Conservation (phyloP, 2,797 vertebrate species). For the Pseudomugil tenellus region DNA sequence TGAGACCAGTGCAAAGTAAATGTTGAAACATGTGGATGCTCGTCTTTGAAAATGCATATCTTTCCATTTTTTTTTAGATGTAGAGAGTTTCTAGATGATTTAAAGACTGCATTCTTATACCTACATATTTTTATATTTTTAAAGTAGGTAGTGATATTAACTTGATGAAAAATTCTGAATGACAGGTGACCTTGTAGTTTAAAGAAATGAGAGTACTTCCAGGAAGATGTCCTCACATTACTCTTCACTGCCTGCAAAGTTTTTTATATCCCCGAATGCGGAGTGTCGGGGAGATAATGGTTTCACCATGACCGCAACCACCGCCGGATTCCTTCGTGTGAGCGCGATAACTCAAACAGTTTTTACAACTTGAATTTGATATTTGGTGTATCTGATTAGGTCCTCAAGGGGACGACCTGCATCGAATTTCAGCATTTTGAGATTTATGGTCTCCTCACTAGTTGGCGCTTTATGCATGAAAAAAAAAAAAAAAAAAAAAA, state of each 20-base stretch:
- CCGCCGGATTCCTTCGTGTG: too few species aligned
- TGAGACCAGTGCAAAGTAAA: conserved; percentile 34
- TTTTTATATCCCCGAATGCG: too few species aligned
- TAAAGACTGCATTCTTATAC: conserved; percentile 4
- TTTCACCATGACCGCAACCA: too few species aligned
- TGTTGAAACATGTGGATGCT: conserved; percentile 35
- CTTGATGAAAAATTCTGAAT: conserved; percentile 37
- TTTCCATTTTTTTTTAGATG: background rate
- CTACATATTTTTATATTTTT: background rate
- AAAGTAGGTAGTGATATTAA: conserved; percentile 18
- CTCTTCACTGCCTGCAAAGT: too few species aligned
- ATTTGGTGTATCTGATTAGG: too few species aligned
- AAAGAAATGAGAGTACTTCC: conserved; percentile 9
- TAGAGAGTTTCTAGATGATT: background rate
- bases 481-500: too few species aligned
- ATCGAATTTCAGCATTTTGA: too few species aligned
- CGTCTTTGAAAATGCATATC: conserved; percentile 9
- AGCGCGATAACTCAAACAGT: too few species aligned
- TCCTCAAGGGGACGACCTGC: too few species aligned
- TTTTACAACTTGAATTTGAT: too few species aligned
- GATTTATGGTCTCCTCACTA: too few species aligned
- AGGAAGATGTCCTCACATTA: conserved; percentile 33
- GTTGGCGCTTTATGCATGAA: background rate
- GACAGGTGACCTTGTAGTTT: conserved; percentile 44
- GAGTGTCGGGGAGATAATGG: too few species aligned